phyloP scores from a whole-genome alignment of 2,113 vertebrate genomes.

The Cinclus cinclus region DNA sequence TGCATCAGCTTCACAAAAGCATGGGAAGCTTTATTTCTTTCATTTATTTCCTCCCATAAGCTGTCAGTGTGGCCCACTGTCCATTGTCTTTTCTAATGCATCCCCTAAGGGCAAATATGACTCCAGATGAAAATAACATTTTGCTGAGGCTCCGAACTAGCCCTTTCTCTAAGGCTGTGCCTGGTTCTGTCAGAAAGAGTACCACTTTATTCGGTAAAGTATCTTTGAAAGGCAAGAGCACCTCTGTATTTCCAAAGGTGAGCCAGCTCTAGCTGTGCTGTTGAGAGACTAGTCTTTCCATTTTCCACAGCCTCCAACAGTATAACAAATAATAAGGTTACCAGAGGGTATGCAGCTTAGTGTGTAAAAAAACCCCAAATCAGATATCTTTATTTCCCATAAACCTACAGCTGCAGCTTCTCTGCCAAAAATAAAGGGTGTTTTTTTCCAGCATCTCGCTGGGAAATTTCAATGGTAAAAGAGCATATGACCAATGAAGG shows the following conservation, averaged over 20 bases:
- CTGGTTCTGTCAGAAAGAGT: constrained; percentile 3
- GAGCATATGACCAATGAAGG: not conserved
- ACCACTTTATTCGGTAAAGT: constrained; percentile 10
- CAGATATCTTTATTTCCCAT: constrained; percentile 30
- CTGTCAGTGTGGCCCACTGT: constrained; percentile 33
- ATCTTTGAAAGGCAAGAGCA: not conserved
- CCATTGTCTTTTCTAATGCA: constrained; percentile 50
- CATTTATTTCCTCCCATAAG: constrained; percentile 21
- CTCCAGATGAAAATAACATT: constrained; percentile 4
- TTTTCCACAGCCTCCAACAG: not conserved
- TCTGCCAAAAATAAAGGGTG: not conserved
- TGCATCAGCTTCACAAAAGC: constrained; percentile 5
- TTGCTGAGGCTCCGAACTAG: constrained; percentile 5
- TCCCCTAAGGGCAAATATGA: constrained; percentile 33
- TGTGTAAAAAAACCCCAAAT: not conserved
- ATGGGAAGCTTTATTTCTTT: not conserved
- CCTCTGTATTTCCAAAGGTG: not conserved
- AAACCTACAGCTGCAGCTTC: constrained; percentile 24
- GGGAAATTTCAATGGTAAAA: not conserved
- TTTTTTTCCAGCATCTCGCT: not conserved
- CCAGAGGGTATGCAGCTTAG: constrained; percentile 4
- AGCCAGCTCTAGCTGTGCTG: not conserved
- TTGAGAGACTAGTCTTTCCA: not conserved
- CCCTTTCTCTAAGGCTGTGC: not conserved
- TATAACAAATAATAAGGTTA: constrained; percentile 22